A percentile compares a stretch with the other conserved stretches of the same genome.
Conservation (phyloP, 2,797 vertebrate species). For the Staurois parvus region DNA sequence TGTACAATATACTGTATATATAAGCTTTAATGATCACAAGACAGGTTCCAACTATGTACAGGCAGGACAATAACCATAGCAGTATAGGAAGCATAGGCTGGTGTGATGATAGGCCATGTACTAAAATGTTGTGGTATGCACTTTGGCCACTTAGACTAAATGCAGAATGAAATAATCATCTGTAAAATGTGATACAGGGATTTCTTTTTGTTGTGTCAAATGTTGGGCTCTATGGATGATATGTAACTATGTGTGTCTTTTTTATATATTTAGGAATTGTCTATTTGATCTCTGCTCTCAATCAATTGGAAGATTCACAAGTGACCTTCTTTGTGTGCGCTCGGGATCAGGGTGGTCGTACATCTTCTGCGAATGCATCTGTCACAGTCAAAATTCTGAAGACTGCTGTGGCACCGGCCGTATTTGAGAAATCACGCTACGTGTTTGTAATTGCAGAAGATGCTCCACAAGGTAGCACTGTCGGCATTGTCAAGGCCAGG, state of each 20-base stretch:
- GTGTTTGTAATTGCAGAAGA: slow-evolving; percentile 85
- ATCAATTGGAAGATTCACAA: slow-evolving; percentile 74
- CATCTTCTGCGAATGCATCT: slow-evolving; percentile 77
- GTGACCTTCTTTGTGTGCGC: slow-evolving; percentile 82
- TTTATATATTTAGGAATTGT: slow-evolving; percentile 79
- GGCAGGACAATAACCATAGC: no score
- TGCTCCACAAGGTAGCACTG: slow-evolving; percentile 73
- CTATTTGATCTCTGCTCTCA: slow-evolving; percentile 82
- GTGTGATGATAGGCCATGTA: no score
- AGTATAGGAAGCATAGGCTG: no score
- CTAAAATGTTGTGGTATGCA: no score
- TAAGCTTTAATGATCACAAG: no score
- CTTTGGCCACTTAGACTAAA: no score
- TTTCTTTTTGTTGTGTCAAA: not conserved
- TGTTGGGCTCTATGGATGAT: not conserved
- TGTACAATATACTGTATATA: no score
- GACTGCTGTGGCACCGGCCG: slow-evolving; percentile 76
- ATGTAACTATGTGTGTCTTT: slow-evolving; percentile 23
- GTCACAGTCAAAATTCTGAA: slow-evolving; percentile 84
- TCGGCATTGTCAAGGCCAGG: slow-evolving; percentile 84
- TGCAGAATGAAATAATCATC: no score
- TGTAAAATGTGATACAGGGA: no score
- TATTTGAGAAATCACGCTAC: slow-evolving; percentile 87
- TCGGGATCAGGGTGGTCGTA: slow-evolving; percentile 81
- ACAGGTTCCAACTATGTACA: no score